These are phyloP conservation scores for Puffinus mauretanicus DNA, from an alignment of 2,113 vertebrate genomes.

Conservation along the genomic window DNA sequence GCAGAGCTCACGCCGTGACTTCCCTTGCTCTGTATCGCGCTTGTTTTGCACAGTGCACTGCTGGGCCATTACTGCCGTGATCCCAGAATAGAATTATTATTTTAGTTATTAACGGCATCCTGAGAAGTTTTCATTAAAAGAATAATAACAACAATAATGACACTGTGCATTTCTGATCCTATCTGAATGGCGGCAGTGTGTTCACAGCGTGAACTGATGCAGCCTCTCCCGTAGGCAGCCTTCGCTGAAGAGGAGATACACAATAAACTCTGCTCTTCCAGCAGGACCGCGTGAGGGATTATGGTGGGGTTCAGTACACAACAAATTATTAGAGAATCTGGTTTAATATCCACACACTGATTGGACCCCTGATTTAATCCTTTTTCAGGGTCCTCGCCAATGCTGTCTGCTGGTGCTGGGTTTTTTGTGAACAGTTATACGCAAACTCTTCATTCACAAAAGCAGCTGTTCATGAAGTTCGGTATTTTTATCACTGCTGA, in stretches of 20 bases:
- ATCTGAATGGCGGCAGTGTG: background rate
- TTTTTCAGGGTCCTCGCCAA: background rate
- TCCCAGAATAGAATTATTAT: background rate
- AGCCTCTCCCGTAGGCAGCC: background rate
- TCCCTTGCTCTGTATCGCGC: too few species aligned
- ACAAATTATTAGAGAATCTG: background rate
- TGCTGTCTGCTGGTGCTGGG: background rate
- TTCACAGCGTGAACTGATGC: background rate
- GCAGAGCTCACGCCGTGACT: background rate
- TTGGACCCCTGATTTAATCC: background rate
- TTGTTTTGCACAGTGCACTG: background rate
- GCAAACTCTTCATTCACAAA: background rate
- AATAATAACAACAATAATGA: background rate
- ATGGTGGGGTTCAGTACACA: background rate
- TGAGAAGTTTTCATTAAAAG: background rate
- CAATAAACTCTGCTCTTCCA: background rate
- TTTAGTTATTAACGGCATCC: background rate
- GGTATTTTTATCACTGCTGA: background rate
- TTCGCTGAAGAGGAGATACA: background rate
- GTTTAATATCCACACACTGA: background rate
- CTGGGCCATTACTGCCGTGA: background rate
- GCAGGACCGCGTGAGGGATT: background rate
- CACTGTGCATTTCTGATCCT: background rate
- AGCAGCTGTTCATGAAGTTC: background rate
- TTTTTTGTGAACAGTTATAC: background rate